Evolutionary conservation across 2,888 invertebrate species (phyloP).

Genomic region (Belgica antarctica): DNA sequence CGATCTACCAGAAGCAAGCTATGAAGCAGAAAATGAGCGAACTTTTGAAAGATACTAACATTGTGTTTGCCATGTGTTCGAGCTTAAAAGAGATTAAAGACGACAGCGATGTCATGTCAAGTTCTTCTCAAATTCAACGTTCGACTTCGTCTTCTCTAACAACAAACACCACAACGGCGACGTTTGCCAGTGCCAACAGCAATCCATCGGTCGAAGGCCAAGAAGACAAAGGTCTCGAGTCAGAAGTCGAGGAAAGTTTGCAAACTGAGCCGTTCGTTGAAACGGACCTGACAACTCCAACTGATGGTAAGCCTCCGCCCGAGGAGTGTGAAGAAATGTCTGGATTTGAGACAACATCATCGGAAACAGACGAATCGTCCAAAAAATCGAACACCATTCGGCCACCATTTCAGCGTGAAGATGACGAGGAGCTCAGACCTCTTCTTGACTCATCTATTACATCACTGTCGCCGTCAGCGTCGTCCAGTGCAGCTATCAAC

Average conservation of each 20-base stretch:
- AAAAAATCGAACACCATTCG: background rate
- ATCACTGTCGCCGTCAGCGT: conserved; percentile 7
- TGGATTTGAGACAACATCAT: conserved; percentile 26
- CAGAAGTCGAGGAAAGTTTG: conserved; percentile 45
- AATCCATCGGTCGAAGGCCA: conserved; percentile 33
- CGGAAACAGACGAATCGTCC: conserved; percentile 38
- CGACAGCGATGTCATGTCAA: conserved; percentile 4
- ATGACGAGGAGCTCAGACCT: conserved; percentile 38
- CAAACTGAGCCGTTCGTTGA: background rate
- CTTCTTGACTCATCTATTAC: conserved; percentile 31
- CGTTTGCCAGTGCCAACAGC: conserved; percentile 33
- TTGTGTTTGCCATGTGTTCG: conserved; percentile 53
- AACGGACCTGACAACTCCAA: conserved; percentile 19
- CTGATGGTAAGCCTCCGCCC: background rate
- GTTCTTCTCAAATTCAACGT: conserved; percentile 28
- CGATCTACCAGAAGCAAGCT: background rate
- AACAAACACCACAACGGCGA: conserved; percentile 26
- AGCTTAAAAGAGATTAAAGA: conserved; percentile 50
- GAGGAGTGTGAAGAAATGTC: conserved; percentile 30
- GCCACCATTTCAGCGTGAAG: conserved; percentile 18
- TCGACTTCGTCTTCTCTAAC: conserved; percentile 37
- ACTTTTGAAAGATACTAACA: conserved; percentile 46
- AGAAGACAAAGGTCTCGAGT: conserved; percentile 45
- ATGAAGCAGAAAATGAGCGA: conserved; percentile 39
- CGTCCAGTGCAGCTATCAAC: background rate